Evolutionary conservation across 1,140 invertebrate species (phyloP).

Genomic region (Rhopalosiphum padi): DNA sequence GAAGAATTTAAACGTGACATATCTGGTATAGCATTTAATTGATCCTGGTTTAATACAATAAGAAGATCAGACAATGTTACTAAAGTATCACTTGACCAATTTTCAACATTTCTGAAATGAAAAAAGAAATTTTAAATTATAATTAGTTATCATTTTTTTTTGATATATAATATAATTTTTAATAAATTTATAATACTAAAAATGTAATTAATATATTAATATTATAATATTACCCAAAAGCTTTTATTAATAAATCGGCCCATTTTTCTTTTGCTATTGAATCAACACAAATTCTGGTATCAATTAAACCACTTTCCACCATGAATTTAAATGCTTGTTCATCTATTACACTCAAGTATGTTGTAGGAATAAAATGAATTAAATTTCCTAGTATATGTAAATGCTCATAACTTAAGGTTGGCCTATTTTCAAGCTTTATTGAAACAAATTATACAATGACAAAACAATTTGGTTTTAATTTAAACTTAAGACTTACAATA

Average conservation of each 20-base stretch:
- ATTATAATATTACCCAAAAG: constrained; percentile 47
- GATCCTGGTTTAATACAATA: constrained; percentile 41
- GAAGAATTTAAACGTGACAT: constrained; percentile 44
- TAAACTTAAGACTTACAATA: background rate
- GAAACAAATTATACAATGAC: background rate
- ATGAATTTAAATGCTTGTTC: constrained; percentile 37
- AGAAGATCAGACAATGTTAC: constrained; percentile 41
- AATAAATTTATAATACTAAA: background rate
- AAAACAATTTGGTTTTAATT: background rate
- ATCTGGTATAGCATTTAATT: constrained; percentile 44
- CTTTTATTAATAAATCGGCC: constrained; percentile 36
- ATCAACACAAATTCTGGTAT: constrained; percentile 47
- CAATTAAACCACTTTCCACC: constrained; percentile 30
- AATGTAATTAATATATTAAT: background rate
- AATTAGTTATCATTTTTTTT: background rate
- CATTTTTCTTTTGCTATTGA: constrained; percentile 35
- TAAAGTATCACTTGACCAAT: constrained; percentile 37
- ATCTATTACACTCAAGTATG: constrained; percentile 7
- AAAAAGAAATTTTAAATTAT: background rate
- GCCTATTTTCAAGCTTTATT: constrained; percentile 23
- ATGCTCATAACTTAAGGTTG: constrained; percentile 30
- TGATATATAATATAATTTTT: background rate
- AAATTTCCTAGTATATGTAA: constrained; percentile 51
- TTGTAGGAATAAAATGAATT: constrained; percentile 39
- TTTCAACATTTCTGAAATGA: constrained; percentile 24